Conservation (phyloP, 2,888 invertebrate species). For the Parapristionchus giblindavisi region DNA sequence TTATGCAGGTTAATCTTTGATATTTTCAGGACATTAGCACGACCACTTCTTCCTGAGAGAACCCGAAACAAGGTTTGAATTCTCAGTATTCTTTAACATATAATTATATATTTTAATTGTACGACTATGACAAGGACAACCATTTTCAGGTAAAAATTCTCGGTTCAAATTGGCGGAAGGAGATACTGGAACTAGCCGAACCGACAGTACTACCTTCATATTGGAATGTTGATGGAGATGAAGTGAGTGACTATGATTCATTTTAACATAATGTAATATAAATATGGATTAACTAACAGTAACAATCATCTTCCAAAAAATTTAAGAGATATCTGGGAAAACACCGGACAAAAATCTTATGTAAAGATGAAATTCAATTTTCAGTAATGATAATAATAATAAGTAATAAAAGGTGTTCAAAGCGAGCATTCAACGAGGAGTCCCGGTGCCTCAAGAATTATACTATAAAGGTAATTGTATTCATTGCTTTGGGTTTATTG, state of each 20-base stretch:
- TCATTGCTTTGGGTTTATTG: conserved; percentile 12
- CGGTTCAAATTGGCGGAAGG: conserved; percentile 38
- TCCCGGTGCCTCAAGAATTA: conserved; percentile 53
- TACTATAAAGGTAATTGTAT: conserved; percentile 57
- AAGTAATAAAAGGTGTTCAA: conserved; percentile 52
- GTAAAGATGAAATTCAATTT: conserved; percentile 38
- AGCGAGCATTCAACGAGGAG: conserved; percentile 58
- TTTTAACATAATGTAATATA: too few species aligned
- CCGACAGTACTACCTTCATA: conserved; percentile 61
- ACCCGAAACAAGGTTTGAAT: conserved; percentile 57
- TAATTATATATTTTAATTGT: too few species aligned
- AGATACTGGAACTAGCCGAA: conserved; percentile 60
- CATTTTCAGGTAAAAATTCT: conserved; percentile 36
- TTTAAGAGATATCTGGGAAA: too few species aligned
- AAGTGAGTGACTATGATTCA: conserved; percentile 36
- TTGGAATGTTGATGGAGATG: conserved; percentile 63
- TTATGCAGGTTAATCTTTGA: background rate
- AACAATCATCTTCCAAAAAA: too few species aligned
- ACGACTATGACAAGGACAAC: background rate
- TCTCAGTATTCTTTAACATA: background rate
- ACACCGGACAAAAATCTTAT: too few species aligned
- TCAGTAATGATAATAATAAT: background rate
- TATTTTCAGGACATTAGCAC: conserved; percentile 58
- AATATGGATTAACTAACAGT: too few species aligned
- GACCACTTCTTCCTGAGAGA: conserved; percentile 63